Percentiles rank a stretch among this genome's conserved stretches.
Evolutionary conservation across 2,888 invertebrate species (phyloP).

Genomic region (Meliscaeva auricollis): DNA sequence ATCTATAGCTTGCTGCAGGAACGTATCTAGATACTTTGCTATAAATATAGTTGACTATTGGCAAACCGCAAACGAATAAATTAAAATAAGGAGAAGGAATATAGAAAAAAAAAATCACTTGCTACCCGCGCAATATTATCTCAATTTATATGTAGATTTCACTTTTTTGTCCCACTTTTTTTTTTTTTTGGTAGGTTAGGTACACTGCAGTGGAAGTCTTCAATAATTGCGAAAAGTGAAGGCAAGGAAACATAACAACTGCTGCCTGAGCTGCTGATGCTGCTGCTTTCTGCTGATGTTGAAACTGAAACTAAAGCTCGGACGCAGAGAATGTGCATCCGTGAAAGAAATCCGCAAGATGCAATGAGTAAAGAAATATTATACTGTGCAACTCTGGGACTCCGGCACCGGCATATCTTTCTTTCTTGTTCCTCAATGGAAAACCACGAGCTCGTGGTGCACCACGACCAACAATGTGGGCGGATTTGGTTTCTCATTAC

Average conservation of each 20-base stretch:
- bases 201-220: conserved; percentile 17
- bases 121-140: conserved; percentile 62
- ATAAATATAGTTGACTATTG: conserved; percentile 27
- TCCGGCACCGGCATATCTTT: background rate
- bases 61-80: conserved; percentile 55
- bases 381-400: conserved; percentile 10
- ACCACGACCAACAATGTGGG: conserved; percentile 31
- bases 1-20: background rate
- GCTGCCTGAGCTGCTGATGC: background rate
- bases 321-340: conserved; percentile 56
- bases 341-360: conserved; percentile 50
- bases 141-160: conserved; percentile 72
- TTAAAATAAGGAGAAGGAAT: conserved; percentile 35
- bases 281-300: background rate
- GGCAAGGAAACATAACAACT: conserved; percentile 15
- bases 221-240: conserved; percentile 52
- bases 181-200: background rate
- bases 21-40: background rate
- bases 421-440: conserved; percentile 17
- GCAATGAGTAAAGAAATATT: conserved; percentile 33
- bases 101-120: conserved; percentile 38
- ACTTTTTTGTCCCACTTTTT: conserved; percentile 6
- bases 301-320: conserved; percentile 23
- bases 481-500: conserved; percentile 64
- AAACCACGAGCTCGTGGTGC: conserved; percentile 10